Conservation (phyloP, 2,797 vertebrate genomes). For the Distichodus sexfasciatus region DNA sequence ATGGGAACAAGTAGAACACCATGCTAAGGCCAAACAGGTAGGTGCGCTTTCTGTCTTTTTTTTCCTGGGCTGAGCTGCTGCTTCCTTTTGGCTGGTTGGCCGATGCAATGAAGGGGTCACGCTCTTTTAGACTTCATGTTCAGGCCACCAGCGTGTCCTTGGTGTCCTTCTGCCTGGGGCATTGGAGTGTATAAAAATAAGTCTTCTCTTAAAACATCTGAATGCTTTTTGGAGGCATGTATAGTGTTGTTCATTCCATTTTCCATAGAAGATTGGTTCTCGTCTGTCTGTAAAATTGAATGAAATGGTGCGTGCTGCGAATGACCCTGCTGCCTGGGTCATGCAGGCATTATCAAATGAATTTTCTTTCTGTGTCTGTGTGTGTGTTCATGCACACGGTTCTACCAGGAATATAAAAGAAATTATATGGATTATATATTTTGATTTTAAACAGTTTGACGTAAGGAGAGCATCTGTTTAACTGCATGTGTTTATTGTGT, state of each 20-base stretch:
- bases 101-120: slow-evolving; percentile 23
- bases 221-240: slow-evolving; percentile 34
- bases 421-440: slow-evolving; percentile 1
- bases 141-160: slow-evolving; percentile 32
- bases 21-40: slow-evolving; percentile 48
- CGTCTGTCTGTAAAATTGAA: slow-evolving; percentile 46
- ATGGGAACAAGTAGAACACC: slow-evolving; percentile 29
- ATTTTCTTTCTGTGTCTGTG: slow-evolving; percentile 7
- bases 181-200: slow-evolving; percentile 21
- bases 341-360: slow-evolving; percentile 29
- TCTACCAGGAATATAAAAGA: slow-evolving; percentile 50
- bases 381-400: slow-evolving; percentile 1
- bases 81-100: slow-evolving; percentile 19
- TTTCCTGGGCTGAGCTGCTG: slow-evolving; percentile 37
- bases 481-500: slow-evolving; percentile 12
- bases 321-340: slow-evolving; percentile 19
- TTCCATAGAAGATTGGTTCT: slow-evolving; percentile 41
- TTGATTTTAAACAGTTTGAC: slow-evolving; percentile 23
- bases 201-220: slow-evolving; percentile 31
- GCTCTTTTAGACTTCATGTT: slow-evolving; percentile 33
- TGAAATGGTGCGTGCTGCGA: slow-evolving; percentile 29
- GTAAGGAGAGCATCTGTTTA: not conserved
- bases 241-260: slow-evolving; percentile 41
- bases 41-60: slow-evolving; percentile 52
- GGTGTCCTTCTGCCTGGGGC: slow-evolving; percentile 35